Evolutionary conservation across 2,888 invertebrate genomes (phyloP).

Genomic region (Anticlea derivata): DNA sequence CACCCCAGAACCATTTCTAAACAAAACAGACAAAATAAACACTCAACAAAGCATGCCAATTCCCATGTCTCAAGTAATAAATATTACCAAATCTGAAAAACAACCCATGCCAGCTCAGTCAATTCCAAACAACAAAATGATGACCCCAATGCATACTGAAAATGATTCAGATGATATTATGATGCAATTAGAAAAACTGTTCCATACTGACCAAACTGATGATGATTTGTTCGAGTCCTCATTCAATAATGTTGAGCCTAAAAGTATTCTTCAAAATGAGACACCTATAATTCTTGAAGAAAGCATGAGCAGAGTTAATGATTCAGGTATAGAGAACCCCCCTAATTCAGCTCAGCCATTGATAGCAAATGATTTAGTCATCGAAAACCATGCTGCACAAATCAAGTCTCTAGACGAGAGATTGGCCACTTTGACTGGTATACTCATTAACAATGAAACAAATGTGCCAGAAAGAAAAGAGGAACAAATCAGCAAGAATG

Average conservation of each 20-base stretch:
- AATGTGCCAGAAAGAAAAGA: conserved; percentile 23
- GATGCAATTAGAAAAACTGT: conserved; percentile 73
- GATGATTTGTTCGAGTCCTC: conserved; percentile 72
- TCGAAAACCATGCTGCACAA: conserved; percentile 57
- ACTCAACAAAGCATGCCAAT: conserved; percentile 20
- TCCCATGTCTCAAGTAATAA: conserved; percentile 32
- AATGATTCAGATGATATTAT: conserved; percentile 64
- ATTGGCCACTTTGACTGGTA: conserved; percentile 59
- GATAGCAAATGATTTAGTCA: conserved; percentile 39
- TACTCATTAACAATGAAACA: conserved; percentile 50
- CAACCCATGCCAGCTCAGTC: conserved; percentile 26
- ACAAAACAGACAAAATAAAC: conserved; percentile 5
- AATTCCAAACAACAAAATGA: conserved; percentile 13
- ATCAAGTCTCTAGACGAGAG: conserved; percentile 68
- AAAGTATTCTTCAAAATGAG: conserved; percentile 7
- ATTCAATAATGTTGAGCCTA: conserved; percentile 47
- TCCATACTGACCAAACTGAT: conserved; percentile 65
- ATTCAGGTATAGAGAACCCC: conserved; percentile 30
- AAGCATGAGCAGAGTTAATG: conserved; percentile 36
- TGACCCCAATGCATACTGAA: conserved; percentile 25
- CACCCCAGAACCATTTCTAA: conserved; percentile 26
- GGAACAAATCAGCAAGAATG: conserved; percentile 40
- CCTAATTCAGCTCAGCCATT: conserved; percentile 26
- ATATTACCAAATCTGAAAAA: conserved; percentile 22
- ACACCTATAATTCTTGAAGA: conserved; percentile 36